Evolutionary conservation across 64 coral and sea anemone genomes (phyloP).

Genomic region (Montipora sp.): DNA sequence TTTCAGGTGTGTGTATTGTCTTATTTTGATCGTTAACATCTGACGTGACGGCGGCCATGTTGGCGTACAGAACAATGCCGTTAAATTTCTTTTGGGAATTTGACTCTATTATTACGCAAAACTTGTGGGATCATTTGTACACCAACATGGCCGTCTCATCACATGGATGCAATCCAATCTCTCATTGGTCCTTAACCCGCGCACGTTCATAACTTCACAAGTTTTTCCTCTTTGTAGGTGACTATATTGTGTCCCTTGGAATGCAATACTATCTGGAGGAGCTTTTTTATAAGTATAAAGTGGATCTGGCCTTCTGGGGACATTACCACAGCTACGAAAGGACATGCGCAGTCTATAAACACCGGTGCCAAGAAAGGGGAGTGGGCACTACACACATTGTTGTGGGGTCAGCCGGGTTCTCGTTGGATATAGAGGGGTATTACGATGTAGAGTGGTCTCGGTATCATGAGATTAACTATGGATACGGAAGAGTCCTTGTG

Average conservation of each 20-base stretch:
- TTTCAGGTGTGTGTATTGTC: no score
- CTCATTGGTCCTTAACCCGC: no score
- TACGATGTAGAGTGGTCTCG: conserved; percentile 78
- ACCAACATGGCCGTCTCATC: no score
- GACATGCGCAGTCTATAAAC: conserved; percentile 86
- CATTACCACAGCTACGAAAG: conserved; percentile 98
- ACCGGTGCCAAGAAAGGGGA: conserved; percentile 59
- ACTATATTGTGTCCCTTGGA: conserved; percentile 79
- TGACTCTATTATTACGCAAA: no score
- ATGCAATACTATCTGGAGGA: conserved; percentile 93
- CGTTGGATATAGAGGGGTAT: conserved; percentile 41
- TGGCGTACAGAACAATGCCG: no score
- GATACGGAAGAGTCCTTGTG: conserved; percentile 88
- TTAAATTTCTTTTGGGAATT: no score
- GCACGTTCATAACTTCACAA: background rate
- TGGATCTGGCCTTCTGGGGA: conserved; percentile 96
- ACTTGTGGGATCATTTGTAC: no score
- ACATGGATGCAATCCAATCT: no score
- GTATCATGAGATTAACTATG: conserved; percentile 72
- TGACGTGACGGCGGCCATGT: no score
- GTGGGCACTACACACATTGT: conserved; percentile 78
- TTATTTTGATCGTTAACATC: no score
- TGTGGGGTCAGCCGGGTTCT: conserved; percentile 84
- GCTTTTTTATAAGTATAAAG: conserved; percentile 86
- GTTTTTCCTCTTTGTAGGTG: conserved; percentile 57